Conservation (phyloP, 1,140 invertebrate species). For the Drosophila novamexicana region DNA sequence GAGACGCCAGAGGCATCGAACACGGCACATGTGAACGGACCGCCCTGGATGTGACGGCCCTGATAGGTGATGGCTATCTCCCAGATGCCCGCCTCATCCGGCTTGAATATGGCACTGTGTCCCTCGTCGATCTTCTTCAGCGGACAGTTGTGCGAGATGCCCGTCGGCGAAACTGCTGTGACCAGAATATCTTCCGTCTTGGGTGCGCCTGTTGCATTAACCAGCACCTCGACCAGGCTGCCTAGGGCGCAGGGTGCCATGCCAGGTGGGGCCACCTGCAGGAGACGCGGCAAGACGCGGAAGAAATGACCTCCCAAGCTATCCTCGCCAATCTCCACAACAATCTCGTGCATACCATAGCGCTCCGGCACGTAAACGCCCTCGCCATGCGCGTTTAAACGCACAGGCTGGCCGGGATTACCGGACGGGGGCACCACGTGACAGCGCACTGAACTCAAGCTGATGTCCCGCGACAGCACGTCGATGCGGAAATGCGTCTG, state of each 20-base stretch:
- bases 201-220: conserved; percentile 93
- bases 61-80: conserved; percentile 97
- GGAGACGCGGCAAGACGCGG: conserved; percentile 92
- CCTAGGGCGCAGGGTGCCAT: conserved; percentile 97
- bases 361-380: conserved; percentile 95
- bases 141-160: conserved; percentile 90
- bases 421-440: conserved; percentile 93
- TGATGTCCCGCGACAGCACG: conserved; percentile 91
- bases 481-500: conserved; percentile 93
- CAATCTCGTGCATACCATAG: conserved; percentile 95
- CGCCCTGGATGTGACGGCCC: conserved; percentile 97
- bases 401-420: conserved; percentile 86
- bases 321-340: conserved; percentile 87
- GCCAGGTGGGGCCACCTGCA: conserved; percentile 93
- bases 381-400: conserved; percentile 89
- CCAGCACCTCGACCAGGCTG: conserved; percentile 97
- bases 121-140: conserved; percentile 91
- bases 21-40: conserved; percentile 98
- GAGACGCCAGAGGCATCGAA: conserved; percentile 97
- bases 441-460: conserved; percentile 91
- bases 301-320: conserved; percentile 90
- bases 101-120: conserved; percentile 97
- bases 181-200: conserved; percentile 93
- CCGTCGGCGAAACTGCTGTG: conserved; percentile 94
- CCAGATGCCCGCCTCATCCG: conserved; percentile 98